Evolutionary conservation across 2,113 vertebrate genomes (phyloP).

Genomic region (Romanogobio albipinnatus): DNA sequence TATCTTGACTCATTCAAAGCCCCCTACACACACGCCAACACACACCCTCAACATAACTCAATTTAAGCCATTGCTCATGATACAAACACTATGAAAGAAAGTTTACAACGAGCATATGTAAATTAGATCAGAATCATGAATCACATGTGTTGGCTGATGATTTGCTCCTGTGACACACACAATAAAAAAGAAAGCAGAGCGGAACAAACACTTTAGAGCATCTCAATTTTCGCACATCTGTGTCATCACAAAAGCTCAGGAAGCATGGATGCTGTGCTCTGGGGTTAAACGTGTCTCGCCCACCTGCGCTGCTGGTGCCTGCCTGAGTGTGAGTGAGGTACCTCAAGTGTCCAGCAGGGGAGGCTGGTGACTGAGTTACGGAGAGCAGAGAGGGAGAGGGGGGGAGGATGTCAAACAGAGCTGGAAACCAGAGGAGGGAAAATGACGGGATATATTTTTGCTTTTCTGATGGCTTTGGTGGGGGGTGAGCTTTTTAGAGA

Average conservation of each 20-base stretch:
- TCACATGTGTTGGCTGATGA: not conserved
- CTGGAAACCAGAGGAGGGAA: not conserved
- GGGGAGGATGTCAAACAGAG: not conserved
- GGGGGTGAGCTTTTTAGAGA: slow-evolving; percentile 2
- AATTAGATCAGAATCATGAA: slow-evolving; percentile 9
- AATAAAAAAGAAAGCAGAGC: not conserved
- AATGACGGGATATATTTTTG: not conserved
- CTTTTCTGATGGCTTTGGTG: not conserved
- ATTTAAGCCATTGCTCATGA: not conserved
- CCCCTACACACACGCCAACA: not conserved
- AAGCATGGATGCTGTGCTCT: slow-evolving; percentile 12
- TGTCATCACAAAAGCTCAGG: slow-evolving; percentile 5
- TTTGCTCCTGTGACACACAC: not conserved
- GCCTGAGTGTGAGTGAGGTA: slow-evolving; percentile 33
- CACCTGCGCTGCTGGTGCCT: slow-evolving; percentile 2
- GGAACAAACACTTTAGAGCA: not conserved
- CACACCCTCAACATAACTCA: not conserved
- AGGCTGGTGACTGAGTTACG: slow-evolving; percentile 52
- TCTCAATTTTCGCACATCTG: not conserved
- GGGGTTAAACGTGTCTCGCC: not conserved
- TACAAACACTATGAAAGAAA: not conserved
- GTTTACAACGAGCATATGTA: not conserved
- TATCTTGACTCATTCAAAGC: not conserved
- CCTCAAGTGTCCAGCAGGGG: slow-evolving; percentile 50
- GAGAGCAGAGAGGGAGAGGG: not conserved